A percentile compares a stretch with the other conserved stretches of the same genome.
Conservation (phyloP, 2,888 invertebrate genomes). For the Cephonodes hylas region DNA sequence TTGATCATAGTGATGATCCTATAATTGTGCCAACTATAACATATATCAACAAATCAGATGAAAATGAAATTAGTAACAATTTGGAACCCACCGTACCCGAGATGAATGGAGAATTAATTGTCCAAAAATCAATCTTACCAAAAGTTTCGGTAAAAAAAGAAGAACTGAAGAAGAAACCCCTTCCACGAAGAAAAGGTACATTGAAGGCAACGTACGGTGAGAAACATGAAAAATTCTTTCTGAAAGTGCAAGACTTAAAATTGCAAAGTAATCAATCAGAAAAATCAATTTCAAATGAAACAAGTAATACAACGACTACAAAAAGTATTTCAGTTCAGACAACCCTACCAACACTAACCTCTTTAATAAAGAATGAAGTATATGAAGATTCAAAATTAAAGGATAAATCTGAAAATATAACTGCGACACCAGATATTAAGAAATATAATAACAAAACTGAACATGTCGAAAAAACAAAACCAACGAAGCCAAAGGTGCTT, state of each 20-base stretch:
- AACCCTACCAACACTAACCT: not conserved
- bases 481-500: not conserved
- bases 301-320: not conserved
- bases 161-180: constrained; percentile 59
- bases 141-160: constrained; percentile 55
- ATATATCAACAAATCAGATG: constrained; percentile 38
- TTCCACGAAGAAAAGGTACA: constrained; percentile 72
- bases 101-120: constrained; percentile 54
- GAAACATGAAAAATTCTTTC: constrained; percentile 65
- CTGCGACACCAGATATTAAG: not conserved
- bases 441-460: constrained; percentile 13
- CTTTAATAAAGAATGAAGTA: not conserved
- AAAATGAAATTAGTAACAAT: constrained; percentile 51
- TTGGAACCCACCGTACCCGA: constrained; percentile 51
- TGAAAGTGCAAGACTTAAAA: constrained; percentile 34
- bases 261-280: not conserved
- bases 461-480: not conserved
- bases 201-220: constrained; percentile 77
- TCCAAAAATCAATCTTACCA: constrained; percentile 50
- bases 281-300: not conserved
- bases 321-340: not conserved
- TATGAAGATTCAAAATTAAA: not conserved
- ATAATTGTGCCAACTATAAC: constrained; percentile 61
- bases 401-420: not conserved
- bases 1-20: constrained; percentile 37